phyloP scores from a whole-genome alignment of 2,797 vertebrate species.

The Merluccius polli region DNA sequence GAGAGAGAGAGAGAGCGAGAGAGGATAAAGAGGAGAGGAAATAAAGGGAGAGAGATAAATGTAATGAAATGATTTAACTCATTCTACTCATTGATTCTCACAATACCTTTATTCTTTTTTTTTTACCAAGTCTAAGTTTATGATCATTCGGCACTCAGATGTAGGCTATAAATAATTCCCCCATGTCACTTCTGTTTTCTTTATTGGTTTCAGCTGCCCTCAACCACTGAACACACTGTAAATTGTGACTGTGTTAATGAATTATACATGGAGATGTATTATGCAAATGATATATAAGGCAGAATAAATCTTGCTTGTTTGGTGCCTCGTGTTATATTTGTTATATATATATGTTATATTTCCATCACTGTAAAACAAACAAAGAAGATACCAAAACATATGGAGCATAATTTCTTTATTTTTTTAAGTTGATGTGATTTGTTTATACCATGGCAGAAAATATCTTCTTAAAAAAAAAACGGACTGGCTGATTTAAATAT shows the following conservation, averaged over 20 bases:
- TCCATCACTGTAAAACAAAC: constrained; percentile 20
- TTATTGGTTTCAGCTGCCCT: constrained; percentile 18
- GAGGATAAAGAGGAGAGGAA: neutral
- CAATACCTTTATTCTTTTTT: neutral
- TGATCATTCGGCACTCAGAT: neutral
- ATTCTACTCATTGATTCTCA: neutral
- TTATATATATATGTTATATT: constrained; percentile 43
- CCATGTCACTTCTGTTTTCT: constrained; percentile 2
- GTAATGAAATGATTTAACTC: neutral
- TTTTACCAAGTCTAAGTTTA: neutral
- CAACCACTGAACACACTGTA: constrained; percentile 15
- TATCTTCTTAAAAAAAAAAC: constrained; percentile 28
- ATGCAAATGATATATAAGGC: constrained; percentile 5
- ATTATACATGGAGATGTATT: constrained; percentile 28
- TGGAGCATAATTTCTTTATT: constrained; percentile 13
- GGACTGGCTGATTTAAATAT: constrained; percentile 31
- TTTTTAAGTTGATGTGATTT: constrained; percentile 14
- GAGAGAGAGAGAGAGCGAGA: neutral
- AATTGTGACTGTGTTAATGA: constrained; percentile 14
- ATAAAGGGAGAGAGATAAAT: neutral
- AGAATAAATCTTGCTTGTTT: constrained; percentile 28
- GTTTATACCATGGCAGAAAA: constrained; percentile 19
- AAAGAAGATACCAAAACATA: constrained; percentile 3
- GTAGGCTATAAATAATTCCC: neutral
- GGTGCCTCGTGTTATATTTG: too few species aligned